These are phyloP conservation scores for Prosopocoilus inquinatus DNA, from an alignment of 2,888 invertebrate species.

Conservation along the genomic window DNA sequence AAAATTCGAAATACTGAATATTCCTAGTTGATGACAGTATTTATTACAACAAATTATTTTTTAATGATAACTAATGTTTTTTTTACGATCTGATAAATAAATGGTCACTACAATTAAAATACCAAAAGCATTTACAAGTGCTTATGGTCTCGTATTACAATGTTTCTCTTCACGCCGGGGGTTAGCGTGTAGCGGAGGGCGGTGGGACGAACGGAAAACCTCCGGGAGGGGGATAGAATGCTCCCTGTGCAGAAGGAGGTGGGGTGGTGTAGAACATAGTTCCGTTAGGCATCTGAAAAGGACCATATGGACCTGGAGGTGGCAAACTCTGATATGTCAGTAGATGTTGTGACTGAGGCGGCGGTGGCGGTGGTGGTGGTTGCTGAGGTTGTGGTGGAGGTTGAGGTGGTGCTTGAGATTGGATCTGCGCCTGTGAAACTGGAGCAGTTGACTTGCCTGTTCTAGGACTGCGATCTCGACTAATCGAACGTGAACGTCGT, in stretches of 20 bases:
- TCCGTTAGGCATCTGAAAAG: constrained; percentile 43
- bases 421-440: constrained; percentile 6
- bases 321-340: constrained; percentile 32
- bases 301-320: constrained; percentile 33
- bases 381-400: constrained; percentile 46
- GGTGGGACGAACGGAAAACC: constrained; percentile 43
- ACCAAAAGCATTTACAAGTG: constrained; percentile 20
- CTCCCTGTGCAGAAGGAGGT: constrained; percentile 40
- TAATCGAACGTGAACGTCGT: constrained; percentile 35
- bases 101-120: constrained; percentile 19
- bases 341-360: constrained; percentile 34
- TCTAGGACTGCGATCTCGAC: constrained; percentile 26
- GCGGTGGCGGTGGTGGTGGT: constrained; percentile 38
- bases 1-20: no score
- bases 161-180: constrained; percentile 16
- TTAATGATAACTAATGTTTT: no score
- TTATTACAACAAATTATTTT: no score
- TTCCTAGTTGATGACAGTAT: no score
- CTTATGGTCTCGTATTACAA: constrained; percentile 19
- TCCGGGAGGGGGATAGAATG: constrained; percentile 35
- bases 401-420: constrained; percentile 19
- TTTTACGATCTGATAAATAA: background rate
- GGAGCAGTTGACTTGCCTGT: constrained; percentile 17
- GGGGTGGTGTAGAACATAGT: constrained; percentile 45
- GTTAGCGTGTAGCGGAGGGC: constrained; percentile 42